phyloP scores from a whole-genome alignment of 2,888 invertebrate genomes.

The Pollenia labialis region DNA sequence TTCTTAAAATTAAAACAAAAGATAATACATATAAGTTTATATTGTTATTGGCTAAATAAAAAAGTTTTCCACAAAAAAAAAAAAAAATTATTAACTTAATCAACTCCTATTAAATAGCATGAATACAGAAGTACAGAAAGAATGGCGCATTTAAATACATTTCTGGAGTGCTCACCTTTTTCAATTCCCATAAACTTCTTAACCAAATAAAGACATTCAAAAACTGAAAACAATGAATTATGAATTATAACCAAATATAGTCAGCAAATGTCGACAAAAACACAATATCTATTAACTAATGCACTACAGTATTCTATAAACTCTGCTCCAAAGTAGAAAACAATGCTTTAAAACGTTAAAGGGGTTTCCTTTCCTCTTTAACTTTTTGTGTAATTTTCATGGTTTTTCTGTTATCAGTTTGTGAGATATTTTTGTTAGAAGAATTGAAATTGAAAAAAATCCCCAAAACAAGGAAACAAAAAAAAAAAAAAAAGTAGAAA shows the following conservation, averaged over 20 bases:
- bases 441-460: slow-evolving; percentile 11
- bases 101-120: background rate
- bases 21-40: too few relatives aligned
- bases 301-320: slow-evolving; percentile 46
- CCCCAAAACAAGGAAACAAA: slow-evolving; percentile 3
- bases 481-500: slow-evolving; percentile 36
- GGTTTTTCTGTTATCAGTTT: slow-evolving; percentile 66
- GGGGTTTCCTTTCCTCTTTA: background rate
- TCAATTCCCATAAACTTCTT: slow-evolving; percentile 63
- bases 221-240: slow-evolving; percentile 70
- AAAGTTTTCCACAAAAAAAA: background rate
- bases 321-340: slow-evolving; percentile 17
- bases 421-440: slow-evolving; percentile 67
- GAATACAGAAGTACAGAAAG: background rate
- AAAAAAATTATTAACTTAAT: slow-evolving; percentile 24
- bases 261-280: slow-evolving; percentile 70
- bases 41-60: too few relatives aligned
- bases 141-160: slow-evolving; percentile 33
- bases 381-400: slow-evolving; percentile 43
- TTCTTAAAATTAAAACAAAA: too few relatives aligned
- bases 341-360: slow-evolving; percentile 41
- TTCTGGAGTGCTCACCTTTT: slow-evolving; percentile 19
- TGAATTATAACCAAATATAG: slow-evolving; percentile 74
- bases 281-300: slow-evolving; percentile 73
- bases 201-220: slow-evolving; percentile 70